Base-by-base conservation (phyloP, 2,797 vertebrate genomes). In the Decapterus maruadsi region DNA sequence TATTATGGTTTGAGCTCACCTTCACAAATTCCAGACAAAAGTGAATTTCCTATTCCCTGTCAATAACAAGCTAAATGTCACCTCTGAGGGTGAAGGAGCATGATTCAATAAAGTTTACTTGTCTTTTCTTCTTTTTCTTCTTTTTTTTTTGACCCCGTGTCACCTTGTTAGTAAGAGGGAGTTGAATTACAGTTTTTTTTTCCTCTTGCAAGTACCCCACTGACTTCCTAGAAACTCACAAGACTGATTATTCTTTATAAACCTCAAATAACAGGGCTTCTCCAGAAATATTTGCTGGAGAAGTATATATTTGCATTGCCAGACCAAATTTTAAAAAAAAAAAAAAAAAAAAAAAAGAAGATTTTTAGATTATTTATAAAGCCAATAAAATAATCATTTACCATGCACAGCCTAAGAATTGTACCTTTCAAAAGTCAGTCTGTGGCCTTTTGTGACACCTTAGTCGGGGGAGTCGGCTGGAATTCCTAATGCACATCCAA, bases 1-100 rank as follows among this genome's bases (percentile, higher is more conserved):
- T 95, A 90, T 94, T 94, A 88, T 94, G 93, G 90, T 92, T 94
- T 87, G 81, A 91, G 91, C 42, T 69, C 74, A 71, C 80, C 60
- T n/a, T 94, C 87, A 86, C 83, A 94, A 92, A 95, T 94, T 94
- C 93, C 93, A 91, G 87, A 92, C 89, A 91, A 92, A 95, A 92
- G 91, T 92, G 89, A 95, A 95, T 96, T 95, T 95, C 94, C 94
- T 94, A 87, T 92, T 92, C 91, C 60, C 80, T 81, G 86, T 92
- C 90, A 85, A 91, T 91, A 93, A 90, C 87, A 91, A 89, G 86
- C 84, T 87, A 46, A 19, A 70, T 81, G 81, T 91, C 83, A 91
- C 87, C 80, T 89, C 80, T 68, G 72, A 86, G 80, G 84, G 65
- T 74, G 69, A 88, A 72, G 62, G 74, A 89, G 83, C 76, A 38